Evolutionary conservation across 2,888 invertebrate species (phyloP).

Genomic region (Mythimna loreyi): DNA sequence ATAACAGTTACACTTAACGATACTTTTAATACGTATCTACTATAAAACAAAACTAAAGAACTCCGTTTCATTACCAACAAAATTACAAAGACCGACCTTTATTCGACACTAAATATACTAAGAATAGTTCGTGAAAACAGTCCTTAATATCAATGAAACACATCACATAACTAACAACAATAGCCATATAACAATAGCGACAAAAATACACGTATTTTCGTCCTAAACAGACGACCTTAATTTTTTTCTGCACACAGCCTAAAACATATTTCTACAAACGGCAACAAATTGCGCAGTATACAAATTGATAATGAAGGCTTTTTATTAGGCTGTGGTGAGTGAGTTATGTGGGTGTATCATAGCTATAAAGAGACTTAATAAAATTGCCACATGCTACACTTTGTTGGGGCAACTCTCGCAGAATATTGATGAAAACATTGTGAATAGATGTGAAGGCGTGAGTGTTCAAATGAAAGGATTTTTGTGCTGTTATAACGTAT

Average conservation of each 20-base stretch:
- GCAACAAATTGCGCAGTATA: conserved; percentile 11
- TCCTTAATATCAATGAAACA: conserved; percentile 21
- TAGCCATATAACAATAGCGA: conserved; percentile 7
- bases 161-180: conserved; percentile 24
- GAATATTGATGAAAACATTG: conserved; percentile 67
- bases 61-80: background rate
- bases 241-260: conserved; percentile 24
- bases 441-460: conserved; percentile 18
- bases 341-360: conserved; percentile 15
- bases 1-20: background rate
- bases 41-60: too few relatives aligned
- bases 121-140: conserved; percentile 10
- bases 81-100: background rate
- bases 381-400: conserved; percentile 63
- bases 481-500: conserved; percentile 10
- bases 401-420: conserved; percentile 48
- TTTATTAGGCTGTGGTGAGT: conserved; percentile 31
- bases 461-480: conserved; percentile 10
- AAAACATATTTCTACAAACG: background rate
- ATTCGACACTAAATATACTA: background rate
- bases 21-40: background rate
- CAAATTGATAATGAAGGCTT: background rate
- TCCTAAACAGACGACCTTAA: background rate
- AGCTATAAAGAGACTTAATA: conserved; percentile 53
- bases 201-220: conserved; percentile 8